These are phyloP conservation scores for Pungitius pungitius DNA, from an alignment of 2,113 vertebrate species.

Conservation along the genomic window DNA sequence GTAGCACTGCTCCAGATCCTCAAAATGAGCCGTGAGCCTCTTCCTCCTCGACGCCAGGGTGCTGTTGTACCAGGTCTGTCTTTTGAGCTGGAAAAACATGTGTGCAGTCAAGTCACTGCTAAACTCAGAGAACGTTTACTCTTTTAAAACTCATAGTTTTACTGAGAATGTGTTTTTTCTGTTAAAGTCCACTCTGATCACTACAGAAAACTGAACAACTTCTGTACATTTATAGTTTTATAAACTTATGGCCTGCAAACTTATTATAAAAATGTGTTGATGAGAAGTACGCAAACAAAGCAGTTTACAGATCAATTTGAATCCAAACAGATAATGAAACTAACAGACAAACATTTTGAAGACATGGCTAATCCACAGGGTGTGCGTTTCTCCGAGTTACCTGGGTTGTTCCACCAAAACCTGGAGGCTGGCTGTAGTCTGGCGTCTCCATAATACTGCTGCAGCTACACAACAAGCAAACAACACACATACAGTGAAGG, in stretches of 20 bases:
- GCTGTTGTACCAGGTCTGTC: conserved; percentile 97
- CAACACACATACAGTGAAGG: background rate
- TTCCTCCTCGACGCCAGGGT: conserved; percentile 94
- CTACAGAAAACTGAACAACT: background rate
- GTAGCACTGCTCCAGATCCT: conserved; percentile 98
- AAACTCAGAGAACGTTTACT: background rate
- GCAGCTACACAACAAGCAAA: conserved; percentile 63
- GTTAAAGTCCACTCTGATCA: background rate
- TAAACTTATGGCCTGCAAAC: background rate
- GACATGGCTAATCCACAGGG: background rate
- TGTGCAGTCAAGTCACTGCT: background rate
- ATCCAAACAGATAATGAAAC: background rate
- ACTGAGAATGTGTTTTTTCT: background rate
- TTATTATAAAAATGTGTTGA: background rate
- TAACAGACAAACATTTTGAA: background rate
- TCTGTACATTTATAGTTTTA: background rate
- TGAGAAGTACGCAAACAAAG: background rate
- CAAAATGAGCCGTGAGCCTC: conserved; percentile 96
- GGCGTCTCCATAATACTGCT: conserved; percentile 94
- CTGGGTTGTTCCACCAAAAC: conserved; percentile 92
- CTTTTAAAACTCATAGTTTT: background rate
- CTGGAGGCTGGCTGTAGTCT: conserved; percentile 92
- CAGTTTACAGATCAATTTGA: background rate
- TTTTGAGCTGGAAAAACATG: conserved; percentile 85
- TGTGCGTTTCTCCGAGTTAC: conserved; percentile 72